Conservation (phyloP, 2,113 vertebrate species). For the Lethenteron camtschaticum region DNA sequence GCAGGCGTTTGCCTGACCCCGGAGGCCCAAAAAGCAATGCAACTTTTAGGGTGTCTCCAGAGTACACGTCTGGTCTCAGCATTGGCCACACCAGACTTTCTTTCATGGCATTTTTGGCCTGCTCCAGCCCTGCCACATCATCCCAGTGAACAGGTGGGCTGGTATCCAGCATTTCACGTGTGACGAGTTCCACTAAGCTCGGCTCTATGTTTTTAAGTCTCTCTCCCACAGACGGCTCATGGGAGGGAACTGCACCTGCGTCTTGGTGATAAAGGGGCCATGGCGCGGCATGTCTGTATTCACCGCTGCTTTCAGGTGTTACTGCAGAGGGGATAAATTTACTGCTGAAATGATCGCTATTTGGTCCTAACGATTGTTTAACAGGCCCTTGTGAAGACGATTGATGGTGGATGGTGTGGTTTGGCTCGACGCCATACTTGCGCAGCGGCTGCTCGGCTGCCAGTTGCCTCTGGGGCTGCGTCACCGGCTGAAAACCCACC, state of each 20-base stretch:
- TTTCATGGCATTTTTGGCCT: neutral
- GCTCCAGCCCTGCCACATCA: constrained; percentile 1
- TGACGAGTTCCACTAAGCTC: constrained; percentile 4
- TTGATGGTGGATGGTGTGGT: constrained; percentile 1
- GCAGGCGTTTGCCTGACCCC: constrained; percentile 4
- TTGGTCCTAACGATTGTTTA: constrained; percentile 1
- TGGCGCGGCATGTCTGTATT: neutral
- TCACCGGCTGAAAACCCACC: constrained; percentile 4
- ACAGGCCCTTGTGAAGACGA: neutral
- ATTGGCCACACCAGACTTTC: constrained; percentile 2
- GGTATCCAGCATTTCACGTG: constrained; percentile 1
- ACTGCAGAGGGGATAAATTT: neutral
- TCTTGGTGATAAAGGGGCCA: too few relatives aligned
- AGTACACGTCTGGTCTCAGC: neutral
- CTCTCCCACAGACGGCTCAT: too few relatives aligned
- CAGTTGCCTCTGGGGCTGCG: neutral
- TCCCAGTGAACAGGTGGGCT: constrained; percentile 5
- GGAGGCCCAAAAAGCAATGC: constrained; percentile 3
- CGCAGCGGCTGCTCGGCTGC: constrained; percentile 1
- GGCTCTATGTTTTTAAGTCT: too few relatives aligned
- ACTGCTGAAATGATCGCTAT: neutral
- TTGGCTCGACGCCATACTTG: constrained; percentile 4
- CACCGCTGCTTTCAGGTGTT: neutral
- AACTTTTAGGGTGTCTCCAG: neutral
- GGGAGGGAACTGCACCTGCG: too few relatives aligned